Percentiles rank a stretch among this genome's conserved stretches.
Conservation (phyloP, 2,113 vertebrate species). For the Nesoenas mayeri region DNA sequence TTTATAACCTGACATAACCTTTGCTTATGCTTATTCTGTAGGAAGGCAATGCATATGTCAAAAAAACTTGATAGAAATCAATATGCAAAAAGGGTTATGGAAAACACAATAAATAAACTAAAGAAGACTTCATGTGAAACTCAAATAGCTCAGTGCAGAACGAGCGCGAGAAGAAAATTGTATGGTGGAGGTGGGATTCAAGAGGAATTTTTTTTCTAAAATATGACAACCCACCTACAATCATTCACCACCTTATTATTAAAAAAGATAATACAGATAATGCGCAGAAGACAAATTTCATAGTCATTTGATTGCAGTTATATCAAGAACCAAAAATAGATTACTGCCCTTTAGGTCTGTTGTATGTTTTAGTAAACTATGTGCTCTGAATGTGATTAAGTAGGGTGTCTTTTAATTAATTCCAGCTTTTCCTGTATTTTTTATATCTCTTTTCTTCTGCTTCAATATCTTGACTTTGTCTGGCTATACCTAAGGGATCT, state of each 20-base stretch:
- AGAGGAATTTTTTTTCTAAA: slow-evolving; percentile 41
- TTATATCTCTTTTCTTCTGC: neutral
- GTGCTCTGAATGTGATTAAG: neutral
- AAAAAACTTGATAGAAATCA: slow-evolving; percentile 1
- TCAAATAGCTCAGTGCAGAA: neutral
- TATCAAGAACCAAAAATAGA: slow-evolving; percentile 45
- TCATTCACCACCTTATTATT: slow-evolving; percentile 60
- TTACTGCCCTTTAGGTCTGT: slow-evolving; percentile 16
- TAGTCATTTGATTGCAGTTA: slow-evolving; percentile 35
- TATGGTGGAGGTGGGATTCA: slow-evolving; percentile 46
- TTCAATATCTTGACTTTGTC: neutral
- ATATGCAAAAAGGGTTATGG: neutral
- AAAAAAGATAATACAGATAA: slow-evolving; percentile 53
- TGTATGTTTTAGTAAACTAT: slow-evolving; percentile 5
- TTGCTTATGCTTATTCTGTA: neutral
- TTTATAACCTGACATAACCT: slow-evolving; percentile 6
- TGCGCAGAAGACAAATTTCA: neutral
- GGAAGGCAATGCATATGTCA: neutral
- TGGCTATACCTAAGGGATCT: neutral
- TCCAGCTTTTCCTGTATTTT: neutral
- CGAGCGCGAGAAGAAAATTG: slow-evolving; percentile 47
- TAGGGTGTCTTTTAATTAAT: slow-evolving; percentile 3
- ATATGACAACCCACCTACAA: slow-evolving; percentile 57
- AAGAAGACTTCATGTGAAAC: neutral
- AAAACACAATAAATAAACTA: slow-evolving; percentile 16